Percentiles rank a stretch among this genome's conserved stretches.
Conservation (phyloP, 2,888 invertebrate species). For the Xestia rhomboidea region DNA sequence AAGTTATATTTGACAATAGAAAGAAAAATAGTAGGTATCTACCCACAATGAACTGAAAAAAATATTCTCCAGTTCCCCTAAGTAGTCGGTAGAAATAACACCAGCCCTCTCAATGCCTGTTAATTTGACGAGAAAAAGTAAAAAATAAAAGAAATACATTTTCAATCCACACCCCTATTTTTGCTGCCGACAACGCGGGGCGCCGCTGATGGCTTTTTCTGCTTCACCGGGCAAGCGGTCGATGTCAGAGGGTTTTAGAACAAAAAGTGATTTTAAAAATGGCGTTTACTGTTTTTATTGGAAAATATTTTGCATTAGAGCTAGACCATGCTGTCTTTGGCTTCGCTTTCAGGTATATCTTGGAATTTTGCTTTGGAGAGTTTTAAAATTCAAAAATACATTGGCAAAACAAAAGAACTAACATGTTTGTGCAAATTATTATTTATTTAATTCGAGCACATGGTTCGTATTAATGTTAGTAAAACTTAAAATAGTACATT, state of each 20-base stretch:
- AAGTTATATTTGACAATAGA: neutral
- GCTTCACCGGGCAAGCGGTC: constrained; percentile 33
- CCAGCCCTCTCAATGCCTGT: constrained; percentile 30
- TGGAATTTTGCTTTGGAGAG: neutral
- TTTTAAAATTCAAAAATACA: neutral
- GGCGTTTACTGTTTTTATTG: neutral
- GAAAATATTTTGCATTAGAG: neutral
- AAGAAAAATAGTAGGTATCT: neutral
- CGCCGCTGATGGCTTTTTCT: constrained; percentile 51
- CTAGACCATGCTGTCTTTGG: neutral
- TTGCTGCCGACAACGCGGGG: constrained; percentile 21
- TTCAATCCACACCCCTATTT: constrained; percentile 36
- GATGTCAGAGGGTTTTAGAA: constrained; percentile 39
- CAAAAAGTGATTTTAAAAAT: constrained; percentile 23
- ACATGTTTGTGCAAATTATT: no score
- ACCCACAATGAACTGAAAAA: neutral
- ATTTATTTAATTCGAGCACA: no score
- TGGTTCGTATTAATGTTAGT: no score
- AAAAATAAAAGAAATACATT: constrained; percentile 29
- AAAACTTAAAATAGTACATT: no score
- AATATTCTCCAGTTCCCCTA: neutral
- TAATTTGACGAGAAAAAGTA: constrained; percentile 35
- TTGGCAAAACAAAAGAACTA: neutral
- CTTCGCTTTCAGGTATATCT: no score
- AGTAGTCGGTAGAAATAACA: constrained; percentile 11